Evolutionary conservation across 2,797 vertebrate species (phyloP).

Genomic region (Lepilemur septentrionalis): DNA sequence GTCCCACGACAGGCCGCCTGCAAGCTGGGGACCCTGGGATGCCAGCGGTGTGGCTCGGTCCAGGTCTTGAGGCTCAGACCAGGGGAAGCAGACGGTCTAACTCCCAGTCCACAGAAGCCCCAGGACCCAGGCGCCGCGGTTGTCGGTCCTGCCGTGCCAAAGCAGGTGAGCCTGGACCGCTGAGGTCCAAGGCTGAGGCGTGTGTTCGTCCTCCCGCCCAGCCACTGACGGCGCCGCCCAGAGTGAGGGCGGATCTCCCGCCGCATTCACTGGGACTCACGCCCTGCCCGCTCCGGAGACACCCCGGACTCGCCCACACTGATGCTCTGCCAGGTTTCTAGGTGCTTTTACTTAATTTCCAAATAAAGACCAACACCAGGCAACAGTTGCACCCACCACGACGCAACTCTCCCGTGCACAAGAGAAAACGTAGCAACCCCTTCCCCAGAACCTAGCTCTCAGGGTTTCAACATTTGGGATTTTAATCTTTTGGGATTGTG

Average conservation of each 20-base stretch:
- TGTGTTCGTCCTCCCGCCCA: background rate
- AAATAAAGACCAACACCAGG: background rate
- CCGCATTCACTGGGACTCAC: background rate
- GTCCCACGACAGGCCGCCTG: background rate
- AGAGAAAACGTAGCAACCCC: too few species aligned
- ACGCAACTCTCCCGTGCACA: too few species aligned
- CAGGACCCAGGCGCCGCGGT: background rate
- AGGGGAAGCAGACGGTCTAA: background rate
- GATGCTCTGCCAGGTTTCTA: background rate
- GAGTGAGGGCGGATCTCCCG: background rate
- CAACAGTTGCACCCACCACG: accelerated
- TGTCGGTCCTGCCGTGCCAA: background rate
- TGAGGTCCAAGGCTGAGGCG: background rate
- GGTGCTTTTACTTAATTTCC: background rate
- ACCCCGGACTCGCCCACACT: background rate
- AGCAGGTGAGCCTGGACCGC: background rate
- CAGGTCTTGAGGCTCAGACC: background rate
- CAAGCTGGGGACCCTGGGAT: accelerated
- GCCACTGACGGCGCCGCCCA: too few species aligned
- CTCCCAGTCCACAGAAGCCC: background rate
- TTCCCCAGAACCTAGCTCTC: background rate
- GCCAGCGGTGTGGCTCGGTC: background rate
- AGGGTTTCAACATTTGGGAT: too few species aligned
- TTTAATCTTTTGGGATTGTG: background rate
- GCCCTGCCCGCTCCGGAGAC: background rate